These are phyloP conservation scores for Tapera naevia DNA, from an alignment of 2,797 vertebrate species.

Conservation along the genomic window DNA sequence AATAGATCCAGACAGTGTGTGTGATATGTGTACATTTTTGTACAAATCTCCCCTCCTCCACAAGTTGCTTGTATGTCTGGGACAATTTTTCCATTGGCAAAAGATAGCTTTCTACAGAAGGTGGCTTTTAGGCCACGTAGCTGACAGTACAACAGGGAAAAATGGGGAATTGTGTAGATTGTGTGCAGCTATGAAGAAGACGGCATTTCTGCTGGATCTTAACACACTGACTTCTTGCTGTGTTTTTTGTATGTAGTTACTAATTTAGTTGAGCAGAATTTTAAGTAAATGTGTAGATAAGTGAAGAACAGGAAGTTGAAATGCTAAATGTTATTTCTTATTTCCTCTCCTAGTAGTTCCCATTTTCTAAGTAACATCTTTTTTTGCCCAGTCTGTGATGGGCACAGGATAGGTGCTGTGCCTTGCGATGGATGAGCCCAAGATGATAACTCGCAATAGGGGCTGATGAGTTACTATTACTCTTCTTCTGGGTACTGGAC, in stretches of 20 bases:
- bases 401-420: background rate
- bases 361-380: background rate
- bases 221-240: background rate
- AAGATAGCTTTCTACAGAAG: background rate
- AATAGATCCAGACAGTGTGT: background rate
- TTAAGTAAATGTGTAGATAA: background rate
- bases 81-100: background rate
- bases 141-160: background rate
- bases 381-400: background rate
- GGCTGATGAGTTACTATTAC: background rate
- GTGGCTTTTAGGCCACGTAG: background rate
- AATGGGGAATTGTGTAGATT: background rate
- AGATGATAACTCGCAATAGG: background rate
- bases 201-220: background rate
- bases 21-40: background rate
- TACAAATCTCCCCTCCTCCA: background rate
- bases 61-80: background rate
- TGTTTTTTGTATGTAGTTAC: background rate
- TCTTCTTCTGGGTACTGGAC: background rate
- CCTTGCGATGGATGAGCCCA: background rate
- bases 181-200: background rate
- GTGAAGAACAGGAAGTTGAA: background rate
- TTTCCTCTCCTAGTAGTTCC: background rate
- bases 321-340: background rate
- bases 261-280: background rate